phyloP scores from a whole-genome alignment of 2,888 invertebrate species.

The Drosophila mettleri region DNA sequence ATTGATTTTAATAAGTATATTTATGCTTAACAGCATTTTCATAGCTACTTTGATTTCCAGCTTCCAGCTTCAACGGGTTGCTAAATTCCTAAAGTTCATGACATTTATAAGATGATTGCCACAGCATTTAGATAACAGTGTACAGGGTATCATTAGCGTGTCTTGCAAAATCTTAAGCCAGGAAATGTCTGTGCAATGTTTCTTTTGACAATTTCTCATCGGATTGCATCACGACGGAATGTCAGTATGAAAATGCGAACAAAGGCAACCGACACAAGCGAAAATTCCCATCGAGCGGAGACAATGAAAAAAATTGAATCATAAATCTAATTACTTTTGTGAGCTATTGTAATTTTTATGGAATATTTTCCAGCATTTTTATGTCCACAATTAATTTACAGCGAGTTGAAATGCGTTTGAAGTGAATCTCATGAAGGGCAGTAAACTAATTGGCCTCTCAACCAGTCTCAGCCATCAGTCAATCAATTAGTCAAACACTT shows the following conservation, averaged over 20 bases:
- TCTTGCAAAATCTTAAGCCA: neutral
- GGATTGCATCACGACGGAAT: slow-evolving; percentile 5
- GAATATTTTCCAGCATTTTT: neutral
- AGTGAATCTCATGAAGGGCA: neutral
- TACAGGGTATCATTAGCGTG: neutral
- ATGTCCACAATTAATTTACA: neutral
- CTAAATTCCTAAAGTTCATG: neutral
- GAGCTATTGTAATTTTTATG: neutral
- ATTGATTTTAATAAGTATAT: too few relatives aligned
- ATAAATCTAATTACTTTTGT: neutral
- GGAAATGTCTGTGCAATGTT: slow-evolving; percentile 1
- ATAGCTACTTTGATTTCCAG: too few relatives aligned
- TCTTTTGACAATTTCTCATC: slow-evolving; percentile 8
- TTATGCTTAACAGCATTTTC: too few relatives aligned
- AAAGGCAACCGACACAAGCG: neutral
- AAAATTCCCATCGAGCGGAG: slow-evolving; percentile 6
- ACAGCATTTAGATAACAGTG: neutral
- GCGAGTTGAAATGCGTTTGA: neutral
- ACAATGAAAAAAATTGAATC: slow-evolving; percentile 1
- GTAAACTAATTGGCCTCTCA: neutral
- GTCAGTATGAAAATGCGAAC: neutral
- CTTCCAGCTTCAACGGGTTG: too few relatives aligned
- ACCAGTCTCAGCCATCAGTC: too few relatives aligned
- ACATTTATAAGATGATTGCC: neutral
- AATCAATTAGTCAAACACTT: neutral